phyloP scores from a whole-genome alignment of 2,797 vertebrate species.

The Leucoraja ocellata region DNA sequence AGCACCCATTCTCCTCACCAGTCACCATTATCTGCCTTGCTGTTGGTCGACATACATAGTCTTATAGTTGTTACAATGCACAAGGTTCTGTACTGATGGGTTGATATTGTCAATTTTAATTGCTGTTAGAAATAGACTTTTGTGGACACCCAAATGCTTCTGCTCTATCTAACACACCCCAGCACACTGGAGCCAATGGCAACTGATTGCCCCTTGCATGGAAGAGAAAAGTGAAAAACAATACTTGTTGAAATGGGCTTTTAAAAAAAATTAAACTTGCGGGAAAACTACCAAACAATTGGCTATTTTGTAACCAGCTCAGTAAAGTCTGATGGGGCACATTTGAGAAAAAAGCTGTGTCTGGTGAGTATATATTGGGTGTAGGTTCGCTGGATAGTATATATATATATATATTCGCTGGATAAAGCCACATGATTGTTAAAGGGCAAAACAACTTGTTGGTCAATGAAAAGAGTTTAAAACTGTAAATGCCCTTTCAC shows the following conservation, averaged over 20 bases:
- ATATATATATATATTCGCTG: not conserved
- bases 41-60: not conserved
- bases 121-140: not conserved
- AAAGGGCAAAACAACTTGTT: not conserved
- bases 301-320: not conserved
- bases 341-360: conserved; percentile 10
- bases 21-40: not conserved
- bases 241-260: not conserved
- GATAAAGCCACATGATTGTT: not conserved
- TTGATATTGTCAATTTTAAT: not conserved
- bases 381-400: not conserved
- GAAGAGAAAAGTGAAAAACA: not conserved
- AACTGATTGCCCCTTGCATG: not conserved
- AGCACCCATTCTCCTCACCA: not conserved
- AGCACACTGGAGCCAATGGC: too few species aligned
- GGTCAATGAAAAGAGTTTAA: too few species aligned
- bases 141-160: not conserved
- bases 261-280: not conserved
- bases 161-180: not conserved
- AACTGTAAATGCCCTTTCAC: not conserved
- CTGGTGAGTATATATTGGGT: conserved; percentile 16
- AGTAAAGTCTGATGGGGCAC: too few species aligned
- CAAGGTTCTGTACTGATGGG: not conserved
- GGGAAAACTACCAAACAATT: not conserved
- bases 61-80: not conserved